Conservation (phyloP, 2,113 vertebrate species). For the Caloenas nicobarica region DNA sequence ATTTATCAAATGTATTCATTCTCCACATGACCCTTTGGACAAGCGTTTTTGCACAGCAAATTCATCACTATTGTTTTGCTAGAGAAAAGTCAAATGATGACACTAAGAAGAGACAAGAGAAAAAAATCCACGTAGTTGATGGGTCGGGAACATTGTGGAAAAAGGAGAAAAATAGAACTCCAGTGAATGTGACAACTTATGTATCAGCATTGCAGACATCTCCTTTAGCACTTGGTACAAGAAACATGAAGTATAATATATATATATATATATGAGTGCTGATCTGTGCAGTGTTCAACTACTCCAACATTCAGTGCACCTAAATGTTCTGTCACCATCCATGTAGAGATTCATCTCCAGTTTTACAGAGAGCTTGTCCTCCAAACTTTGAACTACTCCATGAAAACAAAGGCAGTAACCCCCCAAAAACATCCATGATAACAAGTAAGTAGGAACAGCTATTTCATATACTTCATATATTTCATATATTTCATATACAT, state of each 20-base stretch:
- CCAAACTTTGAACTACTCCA: not conserved
- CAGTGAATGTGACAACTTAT: not conserved
- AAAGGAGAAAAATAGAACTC: not conserved
- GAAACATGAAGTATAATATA: not conserved
- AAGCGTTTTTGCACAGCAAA: not conserved
- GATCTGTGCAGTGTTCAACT: not conserved
- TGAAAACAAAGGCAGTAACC: not conserved
- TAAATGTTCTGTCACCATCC: not conserved
- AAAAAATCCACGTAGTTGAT: rapidly evolving
- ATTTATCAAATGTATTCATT: not conserved
- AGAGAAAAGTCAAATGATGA: not conserved
- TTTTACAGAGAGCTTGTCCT: not conserved
- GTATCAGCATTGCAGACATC: not conserved
- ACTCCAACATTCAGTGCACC: not conserved
- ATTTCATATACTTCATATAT: no score
- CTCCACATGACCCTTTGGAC: not conserved
- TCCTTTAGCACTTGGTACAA: not conserved
- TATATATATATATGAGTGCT: not conserved
- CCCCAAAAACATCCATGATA: not conserved
- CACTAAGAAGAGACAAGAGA: not conserved
- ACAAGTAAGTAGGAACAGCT: not conserved
- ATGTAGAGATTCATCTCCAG: not conserved
- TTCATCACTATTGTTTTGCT: not conserved
- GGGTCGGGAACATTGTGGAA: not conserved
- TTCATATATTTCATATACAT: no score